A percentile compares a stretch with the other conserved stretches of the same genome.
Evolutionary conservation across 2,797 vertebrate species (phyloP).

Genomic region (Sphenodon punctatus): DNA sequence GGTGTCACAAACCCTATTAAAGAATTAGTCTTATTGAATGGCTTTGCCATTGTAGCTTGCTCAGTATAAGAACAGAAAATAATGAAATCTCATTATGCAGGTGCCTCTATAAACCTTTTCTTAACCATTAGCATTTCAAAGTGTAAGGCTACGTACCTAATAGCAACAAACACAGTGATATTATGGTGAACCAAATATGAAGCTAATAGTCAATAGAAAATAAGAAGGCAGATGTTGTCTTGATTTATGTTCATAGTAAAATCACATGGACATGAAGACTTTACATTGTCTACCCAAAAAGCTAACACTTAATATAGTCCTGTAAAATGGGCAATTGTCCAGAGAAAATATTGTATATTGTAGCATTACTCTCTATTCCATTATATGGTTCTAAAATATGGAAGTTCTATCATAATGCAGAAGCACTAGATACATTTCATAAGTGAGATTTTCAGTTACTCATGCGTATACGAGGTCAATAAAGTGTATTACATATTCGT

Average conservation of each 20-base stretch:
- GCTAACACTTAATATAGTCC: background rate
- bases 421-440: background rate
- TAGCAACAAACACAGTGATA: background rate
- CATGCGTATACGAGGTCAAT: too few species aligned
- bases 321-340: background rate
- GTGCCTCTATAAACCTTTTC: background rate
- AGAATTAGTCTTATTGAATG: background rate
- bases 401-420: background rate
- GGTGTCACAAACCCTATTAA: background rate
- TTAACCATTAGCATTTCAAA: constrained; percentile 35
- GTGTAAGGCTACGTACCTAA: background rate
- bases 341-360: rapidly evolving
- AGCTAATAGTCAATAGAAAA: background rate
- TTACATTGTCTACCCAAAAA: rapidly evolving
- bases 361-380: background rate
- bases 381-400: background rate
- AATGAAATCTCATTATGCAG: background rate
- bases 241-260: background rate
- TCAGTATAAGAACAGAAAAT: background rate
- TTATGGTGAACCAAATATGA: constrained; percentile 2
- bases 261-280: background rate
- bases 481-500: too few species aligned
- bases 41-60: background rate
- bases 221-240: constrained; percentile 4
- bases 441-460: too few species aligned